A percentile compares a stretch with the other conserved stretches of the same genome.
Evolutionary conservation across 2,113 vertebrate genomes (phyloP).

Genomic region (Actenoides lindsayi): DNA sequence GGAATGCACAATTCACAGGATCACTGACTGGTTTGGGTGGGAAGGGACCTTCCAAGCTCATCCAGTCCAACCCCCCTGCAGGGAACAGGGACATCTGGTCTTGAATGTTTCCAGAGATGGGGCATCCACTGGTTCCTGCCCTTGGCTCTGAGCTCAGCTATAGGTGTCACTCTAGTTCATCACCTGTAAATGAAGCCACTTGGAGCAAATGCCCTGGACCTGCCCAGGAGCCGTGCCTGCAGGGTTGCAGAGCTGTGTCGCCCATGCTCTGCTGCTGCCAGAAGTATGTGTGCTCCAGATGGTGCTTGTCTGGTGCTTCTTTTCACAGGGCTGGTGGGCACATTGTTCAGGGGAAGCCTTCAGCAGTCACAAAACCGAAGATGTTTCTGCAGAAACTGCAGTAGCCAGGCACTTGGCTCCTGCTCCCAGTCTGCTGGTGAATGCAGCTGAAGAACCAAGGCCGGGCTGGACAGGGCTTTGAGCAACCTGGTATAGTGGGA

Average conservation of each 20-base stretch:
- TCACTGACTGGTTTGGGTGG: background rate
- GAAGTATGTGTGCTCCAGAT: fast-evolving
- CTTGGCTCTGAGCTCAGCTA: fast-evolving
- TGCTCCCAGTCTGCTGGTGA: background rate
- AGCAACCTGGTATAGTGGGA: background rate
- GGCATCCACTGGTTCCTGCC: background rate
- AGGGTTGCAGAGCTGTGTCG: background rate
- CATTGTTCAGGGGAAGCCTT: background rate
- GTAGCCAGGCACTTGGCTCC: fast-evolving
- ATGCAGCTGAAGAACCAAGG: background rate
- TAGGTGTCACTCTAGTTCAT: background rate
- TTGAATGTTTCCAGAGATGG: background rate
- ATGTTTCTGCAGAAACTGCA: background rate
- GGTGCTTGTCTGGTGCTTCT: fast-evolving
- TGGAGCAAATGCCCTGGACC: fast-evolving
- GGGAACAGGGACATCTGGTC: background rate
- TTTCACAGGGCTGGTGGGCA: background rate
- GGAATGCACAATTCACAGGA: background rate
- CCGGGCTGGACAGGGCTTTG: background rate
- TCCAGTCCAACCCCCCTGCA: background rate
- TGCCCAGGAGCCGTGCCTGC: fast-evolving
- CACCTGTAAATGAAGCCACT: fast-evolving
- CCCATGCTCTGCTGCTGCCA: background rate
- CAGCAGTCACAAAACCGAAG: background rate
- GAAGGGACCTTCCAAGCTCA: background rate